phyloP scores from a whole-genome alignment of 2,797 vertebrate genomes.

The Apogon hyalosoma region DNA sequence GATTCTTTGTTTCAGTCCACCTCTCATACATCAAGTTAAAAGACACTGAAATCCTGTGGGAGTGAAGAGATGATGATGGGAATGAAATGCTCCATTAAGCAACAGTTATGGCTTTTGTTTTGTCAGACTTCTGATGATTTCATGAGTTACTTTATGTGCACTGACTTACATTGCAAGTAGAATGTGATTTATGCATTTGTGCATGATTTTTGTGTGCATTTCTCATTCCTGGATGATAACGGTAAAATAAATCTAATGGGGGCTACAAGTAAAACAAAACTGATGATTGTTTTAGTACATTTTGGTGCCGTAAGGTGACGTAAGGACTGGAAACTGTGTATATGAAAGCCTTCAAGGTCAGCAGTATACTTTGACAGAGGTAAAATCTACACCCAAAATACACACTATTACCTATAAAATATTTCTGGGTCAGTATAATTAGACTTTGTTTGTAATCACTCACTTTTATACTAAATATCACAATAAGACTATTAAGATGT shows the following conservation, averaged over 20 bases:
- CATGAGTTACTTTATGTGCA: slow-evolving; percentile 19
- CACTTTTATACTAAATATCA: not conserved
- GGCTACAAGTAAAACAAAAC: slow-evolving; percentile 11
- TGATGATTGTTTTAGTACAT: slow-evolving; percentile 11
- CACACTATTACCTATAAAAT: not conserved
- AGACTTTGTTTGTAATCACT: not conserved
- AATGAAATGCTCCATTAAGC: slow-evolving; percentile 70
- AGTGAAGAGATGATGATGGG: slow-evolving; percentile 52
- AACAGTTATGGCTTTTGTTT: slow-evolving; percentile 57
- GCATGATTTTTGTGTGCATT: slow-evolving; percentile 13
- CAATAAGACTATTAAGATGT: not conserved
- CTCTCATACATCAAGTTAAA: slow-evolving; percentile 70
- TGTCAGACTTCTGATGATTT: slow-evolving; percentile 51
- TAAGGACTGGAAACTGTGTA: slow-evolving; percentile 6
- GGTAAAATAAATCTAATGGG: slow-evolving; percentile 13
- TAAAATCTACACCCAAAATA: not conserved
- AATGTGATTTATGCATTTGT: not conserved
- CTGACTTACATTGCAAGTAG: not conserved
- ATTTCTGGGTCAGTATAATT: no score
- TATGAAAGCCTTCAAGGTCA: slow-evolving; percentile 9
- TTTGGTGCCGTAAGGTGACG: not conserved
- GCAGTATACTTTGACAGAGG: not conserved
- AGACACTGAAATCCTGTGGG: slow-evolving; percentile 58
- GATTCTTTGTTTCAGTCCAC: slow-evolving; percentile 50
- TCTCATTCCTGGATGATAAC: slow-evolving; percentile 1